Percentiles rank a stretch among this genome's conserved stretches.
These are phyloP conservation scores for Muschampia plurimacula DNA, from an alignment of 2,888 invertebrate genomes.

Conservation along the genomic window DNA sequence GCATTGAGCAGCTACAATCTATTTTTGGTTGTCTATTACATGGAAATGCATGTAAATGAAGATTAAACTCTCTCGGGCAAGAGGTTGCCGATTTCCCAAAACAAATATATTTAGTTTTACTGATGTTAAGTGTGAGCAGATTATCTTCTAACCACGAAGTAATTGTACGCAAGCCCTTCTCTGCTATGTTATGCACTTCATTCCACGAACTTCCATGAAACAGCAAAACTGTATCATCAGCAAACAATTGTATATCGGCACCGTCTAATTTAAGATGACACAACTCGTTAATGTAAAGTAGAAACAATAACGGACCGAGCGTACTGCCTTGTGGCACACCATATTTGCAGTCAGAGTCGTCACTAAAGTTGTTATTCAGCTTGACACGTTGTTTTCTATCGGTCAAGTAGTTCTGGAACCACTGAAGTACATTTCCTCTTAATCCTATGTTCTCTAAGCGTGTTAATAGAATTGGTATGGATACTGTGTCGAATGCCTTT, in stretches of 20 bases:
- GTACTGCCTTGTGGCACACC: slow-evolving; percentile 23
- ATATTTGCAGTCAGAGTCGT: not conserved
- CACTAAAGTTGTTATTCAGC: not conserved
- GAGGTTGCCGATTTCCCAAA: not conserved
- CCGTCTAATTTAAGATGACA: not conserved
- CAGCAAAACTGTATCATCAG: slow-evolving; percentile 9
- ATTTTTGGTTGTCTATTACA: too few species aligned
- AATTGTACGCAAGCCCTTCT: slow-evolving; percentile 7
- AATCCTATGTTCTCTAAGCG: slow-evolving; percentile 16
- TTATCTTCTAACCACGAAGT: slow-evolving; percentile 19
- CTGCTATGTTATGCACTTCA: not conserved
- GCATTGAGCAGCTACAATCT: too few species aligned
- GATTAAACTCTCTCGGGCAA: not conserved
- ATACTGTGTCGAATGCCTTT: slow-evolving; percentile 27
- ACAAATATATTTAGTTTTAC: slow-evolving; percentile 6
- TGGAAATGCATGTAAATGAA: not conserved
- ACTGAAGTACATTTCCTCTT: slow-evolving; percentile 17
- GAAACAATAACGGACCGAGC: slow-evolving; percentile 6
- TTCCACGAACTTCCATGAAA: slow-evolving; percentile 7
- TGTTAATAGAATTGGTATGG: slow-evolving; percentile 7
- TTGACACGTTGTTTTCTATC: not conserved
- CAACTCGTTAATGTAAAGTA: slow-evolving; percentile 9
- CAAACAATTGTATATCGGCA: not conserved
- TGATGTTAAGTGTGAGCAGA: slow-evolving; percentile 5
- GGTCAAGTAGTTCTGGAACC: slow-evolving; percentile 27